Evolutionary conservation across 2,113 vertebrate species (phyloP), one percentile per base, ranked within the genome.

Genomic region (Phylloscopus whistleri): DNA sequence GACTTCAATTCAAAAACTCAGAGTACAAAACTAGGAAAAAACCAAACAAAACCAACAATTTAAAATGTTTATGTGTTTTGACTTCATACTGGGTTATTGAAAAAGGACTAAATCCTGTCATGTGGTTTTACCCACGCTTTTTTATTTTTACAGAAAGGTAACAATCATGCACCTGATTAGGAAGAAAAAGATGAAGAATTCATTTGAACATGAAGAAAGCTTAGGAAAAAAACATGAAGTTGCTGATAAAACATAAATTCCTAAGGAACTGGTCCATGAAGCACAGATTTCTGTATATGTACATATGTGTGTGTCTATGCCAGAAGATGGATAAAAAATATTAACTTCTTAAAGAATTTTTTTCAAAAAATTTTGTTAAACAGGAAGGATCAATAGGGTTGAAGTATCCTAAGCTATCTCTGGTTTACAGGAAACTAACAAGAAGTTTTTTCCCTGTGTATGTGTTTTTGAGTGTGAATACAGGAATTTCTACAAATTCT

Each of bases 101-200:
- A 75, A 92, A 67, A 48, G 3, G 9, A 30, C 28, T 67, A 46
- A 68, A 58, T 28, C 9, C 62, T 69, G 9, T 26, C 48, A 44
- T 44, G 31, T 84, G 17, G 7, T 82, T 89, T 94, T 76, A 95
- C 20, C 31, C 33, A 74, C 28, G 24, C 19, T 56, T 39, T 91
- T 93, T 95, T 77, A 92, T 97, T 69, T 89, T 51, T 64, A 12
- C 51, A 44, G 56, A 23, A 94, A 66, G 16, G 37, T 48, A 46
- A 46, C 90, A 96, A 63, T 92, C 83, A 86, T 28, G n/a, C 11
- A 82, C 33, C 46, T 81, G 48, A 90, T 93, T 95, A 94, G 69
- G 80, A 60, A 93, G 30, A 17, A 43, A 66, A 86, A 87, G 69
- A 63, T 46, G 6, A 80, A 84, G 30, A 59, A 21, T 56, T 87